phyloP scores from a whole-genome alignment of 2,113 vertebrate species.

The Protobothrops flavoviridis region DNA sequence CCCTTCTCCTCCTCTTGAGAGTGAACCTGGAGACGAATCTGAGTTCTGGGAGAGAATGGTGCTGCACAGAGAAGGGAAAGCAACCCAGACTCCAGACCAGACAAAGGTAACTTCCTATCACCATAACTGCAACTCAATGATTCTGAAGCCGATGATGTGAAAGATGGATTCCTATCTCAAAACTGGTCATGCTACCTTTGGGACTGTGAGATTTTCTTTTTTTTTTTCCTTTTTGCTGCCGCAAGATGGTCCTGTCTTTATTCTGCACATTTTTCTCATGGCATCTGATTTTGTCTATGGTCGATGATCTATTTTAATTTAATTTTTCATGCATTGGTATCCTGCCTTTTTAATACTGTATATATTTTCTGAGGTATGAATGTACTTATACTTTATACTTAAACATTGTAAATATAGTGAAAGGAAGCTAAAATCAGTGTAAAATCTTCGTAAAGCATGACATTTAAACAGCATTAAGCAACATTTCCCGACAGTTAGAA shows the following conservation, averaged over 20 bases:
- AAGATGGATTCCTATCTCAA: not conserved
- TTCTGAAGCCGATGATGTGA: not conserved
- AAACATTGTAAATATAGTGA: not conserved
- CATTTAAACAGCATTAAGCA: not conserved
- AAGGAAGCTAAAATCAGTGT: not conserved
- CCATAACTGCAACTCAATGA: not conserved
- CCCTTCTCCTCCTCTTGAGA: conserved; percentile 7
- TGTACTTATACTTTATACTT: not conserved
- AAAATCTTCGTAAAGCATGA: not conserved
- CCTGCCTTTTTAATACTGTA: not conserved
- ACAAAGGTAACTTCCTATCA: conserved; percentile 34
- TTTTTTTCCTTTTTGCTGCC: not conserved
- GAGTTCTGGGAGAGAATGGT: conserved; percentile 71
- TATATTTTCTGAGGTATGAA: not conserved
- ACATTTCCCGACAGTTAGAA: not conserved
- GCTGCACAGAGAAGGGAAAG: conserved; percentile 50
- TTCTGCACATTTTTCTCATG: not conserved
- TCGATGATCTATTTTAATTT: not conserved
- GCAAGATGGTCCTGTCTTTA: not conserved
- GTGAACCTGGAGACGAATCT: not conserved
- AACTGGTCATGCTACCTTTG: no score
- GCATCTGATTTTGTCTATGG: not conserved
- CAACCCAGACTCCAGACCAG: not conserved
- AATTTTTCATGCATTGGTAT: not conserved
- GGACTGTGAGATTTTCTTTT: not conserved